Percentiles rank a stretch among this genome's conserved stretches.
phyloP scores from a whole-genome alignment of 2,113 vertebrate species.

The Tympanuchus pallidicinctus region DNA sequence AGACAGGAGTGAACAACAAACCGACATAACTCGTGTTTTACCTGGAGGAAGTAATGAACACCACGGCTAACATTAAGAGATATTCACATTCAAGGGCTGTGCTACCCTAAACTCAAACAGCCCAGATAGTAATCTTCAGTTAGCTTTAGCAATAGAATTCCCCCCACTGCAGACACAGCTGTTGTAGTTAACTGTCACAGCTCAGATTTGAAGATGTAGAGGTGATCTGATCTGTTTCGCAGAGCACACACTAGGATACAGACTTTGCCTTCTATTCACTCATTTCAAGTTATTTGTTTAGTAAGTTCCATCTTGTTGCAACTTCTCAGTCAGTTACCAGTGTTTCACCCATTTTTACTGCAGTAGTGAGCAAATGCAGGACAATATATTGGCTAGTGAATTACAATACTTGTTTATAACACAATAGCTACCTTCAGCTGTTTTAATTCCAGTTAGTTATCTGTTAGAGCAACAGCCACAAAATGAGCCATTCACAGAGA shows the following conservation, averaged over 20 bases:
- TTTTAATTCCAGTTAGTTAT: constrained; percentile 79
- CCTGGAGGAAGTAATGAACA: constrained; percentile 59
- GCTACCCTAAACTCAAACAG: constrained; percentile 39
- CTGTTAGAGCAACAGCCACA: constrained; percentile 51
- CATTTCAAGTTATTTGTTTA: constrained; percentile 39
- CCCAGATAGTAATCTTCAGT: background rate
- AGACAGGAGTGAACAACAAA: constrained; percentile 57
- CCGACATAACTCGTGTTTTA: constrained; percentile 76
- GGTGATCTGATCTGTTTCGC: background rate
- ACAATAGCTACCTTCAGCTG: constrained; percentile 68
- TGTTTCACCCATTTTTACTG: constrained; percentile 49
- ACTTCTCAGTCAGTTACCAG: constrained; percentile 66
- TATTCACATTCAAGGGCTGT: constrained; percentile 78
- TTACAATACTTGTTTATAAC: constrained; percentile 31
- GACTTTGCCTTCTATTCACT: background rate
- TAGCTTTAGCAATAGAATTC: constrained; percentile 3
- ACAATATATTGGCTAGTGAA: constrained; percentile 38
- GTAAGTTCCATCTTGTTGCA: constrained; percentile 50
- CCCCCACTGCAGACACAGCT: constrained; percentile 50
- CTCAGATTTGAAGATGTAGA: constrained; percentile 16
- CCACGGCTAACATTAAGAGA: constrained; percentile 58
- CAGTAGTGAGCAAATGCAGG: constrained; percentile 54
- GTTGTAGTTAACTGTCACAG: constrained; percentile 32
- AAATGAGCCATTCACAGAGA: constrained; percentile 37
- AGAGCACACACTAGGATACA: constrained; percentile 18